Conservation (phyloP, 92 coral and sea anemone species). For the Phenganax subtilis region DNA sequence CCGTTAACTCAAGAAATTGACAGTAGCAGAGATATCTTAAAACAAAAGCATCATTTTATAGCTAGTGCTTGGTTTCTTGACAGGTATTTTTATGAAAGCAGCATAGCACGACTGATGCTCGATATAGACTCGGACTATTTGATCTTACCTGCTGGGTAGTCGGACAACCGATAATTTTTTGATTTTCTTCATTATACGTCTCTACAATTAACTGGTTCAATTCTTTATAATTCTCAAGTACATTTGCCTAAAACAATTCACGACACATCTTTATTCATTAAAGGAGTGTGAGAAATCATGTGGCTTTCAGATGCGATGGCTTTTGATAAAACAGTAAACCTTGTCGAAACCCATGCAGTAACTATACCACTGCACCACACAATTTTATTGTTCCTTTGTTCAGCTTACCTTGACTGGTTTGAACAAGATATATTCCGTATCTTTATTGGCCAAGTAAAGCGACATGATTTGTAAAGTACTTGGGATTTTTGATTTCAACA, state of each 20-base stretch:
- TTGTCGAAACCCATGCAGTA: background rate
- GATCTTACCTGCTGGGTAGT: constrained; percentile 81
- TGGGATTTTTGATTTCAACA: constrained; percentile 89
- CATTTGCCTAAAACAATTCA: constrained; percentile 63
- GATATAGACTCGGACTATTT: background rate
- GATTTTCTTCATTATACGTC: constrained; percentile 80
- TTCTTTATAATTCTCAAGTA: constrained; percentile 87
- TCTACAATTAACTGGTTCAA: constrained; percentile 77
- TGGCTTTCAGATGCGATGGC: background rate
- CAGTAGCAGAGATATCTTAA: constrained; percentile 37
- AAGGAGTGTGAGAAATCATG: no score
- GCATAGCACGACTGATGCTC: background rate
- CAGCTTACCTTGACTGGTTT: constrained; percentile 90
- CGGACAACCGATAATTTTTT: constrained; percentile 92
- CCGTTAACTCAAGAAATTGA: constrained; percentile 25
- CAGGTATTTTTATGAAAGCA: background rate
- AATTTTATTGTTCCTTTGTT: no score
- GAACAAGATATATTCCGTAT: constrained; percentile 90
- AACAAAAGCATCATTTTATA: background rate
- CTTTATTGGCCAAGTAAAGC: constrained; percentile 85
- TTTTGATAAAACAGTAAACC: background rate
- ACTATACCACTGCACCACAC: no score
- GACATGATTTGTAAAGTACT: constrained; percentile 97
- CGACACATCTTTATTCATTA: no score
- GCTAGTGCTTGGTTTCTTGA: background rate